phyloP scores from a whole-genome alignment of 2,113 vertebrate species.

The Toxotes jaculatrix region DNA sequence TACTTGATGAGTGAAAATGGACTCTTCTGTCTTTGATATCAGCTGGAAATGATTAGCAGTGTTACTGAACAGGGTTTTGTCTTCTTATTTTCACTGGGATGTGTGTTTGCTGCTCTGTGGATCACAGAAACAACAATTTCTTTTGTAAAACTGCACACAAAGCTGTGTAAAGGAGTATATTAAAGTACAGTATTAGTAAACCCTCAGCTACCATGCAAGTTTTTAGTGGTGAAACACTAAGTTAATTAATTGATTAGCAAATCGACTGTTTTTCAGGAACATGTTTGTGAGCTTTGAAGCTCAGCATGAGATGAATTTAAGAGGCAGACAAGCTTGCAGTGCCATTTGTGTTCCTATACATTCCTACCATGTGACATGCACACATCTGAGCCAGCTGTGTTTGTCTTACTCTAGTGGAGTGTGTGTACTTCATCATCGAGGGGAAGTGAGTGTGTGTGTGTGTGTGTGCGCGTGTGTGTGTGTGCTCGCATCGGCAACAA shows the following conservation, averaged over 20 bases:
- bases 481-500: conserved; percentile 23
- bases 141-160: background rate
- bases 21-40: background rate
- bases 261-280: background rate
- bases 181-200: background rate
- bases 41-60: background rate
- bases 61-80: background rate
- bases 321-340: background rate
- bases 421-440: conserved; percentile 55
- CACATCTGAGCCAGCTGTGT: conserved; percentile 69
- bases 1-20: background rate
- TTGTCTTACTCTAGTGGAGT: conserved; percentile 59
- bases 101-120: background rate
- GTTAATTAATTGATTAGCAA: background rate
- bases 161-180: background rate
- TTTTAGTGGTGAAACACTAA: background rate
- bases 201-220: background rate
- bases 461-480: conserved; percentile 13
- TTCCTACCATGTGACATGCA: conserved; percentile 62
- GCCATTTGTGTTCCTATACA: conserved; percentile 52
- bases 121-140: background rate
- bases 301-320: conserved; percentile 1
- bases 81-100: background rate
- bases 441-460: conserved; percentile 10
- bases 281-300: conserved; percentile 26